Evolutionary conservation across 2,113 vertebrate genomes (phyloP).

Genomic region (Zapornia atra): DNA sequence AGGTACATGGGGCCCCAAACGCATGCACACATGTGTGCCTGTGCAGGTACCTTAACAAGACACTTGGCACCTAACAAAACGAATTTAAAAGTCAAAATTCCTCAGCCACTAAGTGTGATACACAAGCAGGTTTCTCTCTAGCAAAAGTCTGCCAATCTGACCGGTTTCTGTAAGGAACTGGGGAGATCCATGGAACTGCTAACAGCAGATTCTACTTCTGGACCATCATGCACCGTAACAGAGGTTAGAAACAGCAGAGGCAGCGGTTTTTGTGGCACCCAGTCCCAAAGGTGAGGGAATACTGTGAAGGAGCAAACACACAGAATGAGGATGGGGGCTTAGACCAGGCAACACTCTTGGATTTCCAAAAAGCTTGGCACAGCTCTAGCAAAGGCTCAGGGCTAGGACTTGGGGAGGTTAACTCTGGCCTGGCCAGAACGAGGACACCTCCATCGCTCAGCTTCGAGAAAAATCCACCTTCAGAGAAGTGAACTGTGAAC

Average conservation of each 20-base stretch:
- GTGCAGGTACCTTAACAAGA: background rate
- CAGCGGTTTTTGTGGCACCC: background rate
- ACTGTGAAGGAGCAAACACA: background rate
- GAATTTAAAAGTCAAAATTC: background rate
- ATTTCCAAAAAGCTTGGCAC: background rate
- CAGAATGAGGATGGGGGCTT: background rate
- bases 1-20: background rate
- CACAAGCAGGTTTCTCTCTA: background rate
- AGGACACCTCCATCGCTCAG: background rate
- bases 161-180: too few relatives aligned
- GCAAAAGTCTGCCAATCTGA: background rate
- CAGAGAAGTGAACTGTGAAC: background rate
- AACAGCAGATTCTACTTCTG: too few relatives aligned
- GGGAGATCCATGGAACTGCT: too few relatives aligned
- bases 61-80: background rate
- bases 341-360: background rate
- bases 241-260: background rate
- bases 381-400: background rate
- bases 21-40: rapidly evolving
- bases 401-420: background rate
- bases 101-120: background rate
- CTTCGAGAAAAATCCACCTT: background rate
- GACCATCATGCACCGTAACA: background rate
- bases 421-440: too few relatives aligned
- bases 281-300: background rate